Evolutionary conservation across 2,113 vertebrate species (phyloP), one percentile per base, ranked within the genome.

Genomic region (Macquaria australasica): DNA sequence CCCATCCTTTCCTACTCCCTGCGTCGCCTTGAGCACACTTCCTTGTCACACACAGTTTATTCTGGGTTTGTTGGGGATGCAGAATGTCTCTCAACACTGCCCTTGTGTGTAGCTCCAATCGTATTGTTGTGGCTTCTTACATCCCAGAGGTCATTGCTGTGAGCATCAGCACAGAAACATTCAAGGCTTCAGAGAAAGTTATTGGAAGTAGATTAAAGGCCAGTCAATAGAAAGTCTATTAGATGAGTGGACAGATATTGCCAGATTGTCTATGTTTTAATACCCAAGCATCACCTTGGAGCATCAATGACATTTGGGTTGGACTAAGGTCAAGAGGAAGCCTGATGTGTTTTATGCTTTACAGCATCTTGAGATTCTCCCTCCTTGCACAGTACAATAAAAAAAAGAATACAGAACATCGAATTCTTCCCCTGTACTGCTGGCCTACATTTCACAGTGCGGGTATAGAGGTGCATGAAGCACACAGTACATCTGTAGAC

Each of bases 21-120:
- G 15, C 28, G 37, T 81, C 15, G 77, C 87, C 77, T 81, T 69
- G 53, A 87, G 89, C 85, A 4, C 70, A 88, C 79, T 43, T 78
- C 67, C 66, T 59, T 83, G 87, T 90, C 90, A 86, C 68, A 86
- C 77, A 73, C 50, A 77, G 73, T 88, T 78, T 85, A 70, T 63
- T 90, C 73, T 76, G 63, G 66, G 55, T 63, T 88, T 83, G 84
- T 71, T 83, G 45, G 85, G 75, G 66, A 77, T 84, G 64, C 83
- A 55, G 31, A 62, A 5, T 43, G 58, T 84, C 73, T 82, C 60
- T 63, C 58, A 60, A 34, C 25, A n/a, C 64, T 43, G 50, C 50
- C 8, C 63, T 64, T 53, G 71, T 77, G 58, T 50, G 71, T 68
- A 66, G 73, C 63, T 67, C 76, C 41, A 45, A 12, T 78, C 55